These are phyloP conservation scores for Machimus atricapillus DNA, from an alignment of 2,888 invertebrate genomes.

Conservation along the genomic window DNA sequence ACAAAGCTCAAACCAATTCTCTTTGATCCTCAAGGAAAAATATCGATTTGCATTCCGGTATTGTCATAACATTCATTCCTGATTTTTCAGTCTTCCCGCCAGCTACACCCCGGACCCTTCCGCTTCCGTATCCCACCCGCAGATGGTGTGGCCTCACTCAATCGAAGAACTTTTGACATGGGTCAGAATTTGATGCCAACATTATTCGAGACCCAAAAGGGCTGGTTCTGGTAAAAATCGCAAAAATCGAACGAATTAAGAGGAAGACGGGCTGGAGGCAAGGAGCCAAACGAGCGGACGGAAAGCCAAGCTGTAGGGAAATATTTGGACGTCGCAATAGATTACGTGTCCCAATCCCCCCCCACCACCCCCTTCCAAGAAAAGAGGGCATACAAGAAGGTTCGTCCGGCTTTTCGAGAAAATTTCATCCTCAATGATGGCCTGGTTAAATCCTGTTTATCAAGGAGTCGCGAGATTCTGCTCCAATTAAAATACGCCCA, in stretches of 20 bases:
- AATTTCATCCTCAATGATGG: background rate
- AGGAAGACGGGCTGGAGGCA: background rate
- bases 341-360: background rate
- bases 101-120: background rate
- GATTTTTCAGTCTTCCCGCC: background rate
- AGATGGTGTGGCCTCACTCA: background rate
- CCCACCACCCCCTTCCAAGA: background rate
- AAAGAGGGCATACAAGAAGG: background rate
- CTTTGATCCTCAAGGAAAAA: background rate
- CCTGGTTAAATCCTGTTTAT: background rate
- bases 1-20: background rate
- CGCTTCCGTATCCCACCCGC: background rate
- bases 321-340: background rate
- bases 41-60: background rate
- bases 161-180: background rate
- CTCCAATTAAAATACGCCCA: background rate
- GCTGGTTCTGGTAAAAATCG: background rate
- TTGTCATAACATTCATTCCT: background rate
- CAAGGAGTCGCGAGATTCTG: background rate
- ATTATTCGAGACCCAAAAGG: background rate
- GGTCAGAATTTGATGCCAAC: background rate
- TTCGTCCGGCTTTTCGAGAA: background rate
- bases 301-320: background rate
- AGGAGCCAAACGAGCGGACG: background rate
- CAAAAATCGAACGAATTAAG: background rate